phyloP scores from a whole-genome alignment of 2,113 vertebrate species.

The Excalfactoria chinensis region DNA sequence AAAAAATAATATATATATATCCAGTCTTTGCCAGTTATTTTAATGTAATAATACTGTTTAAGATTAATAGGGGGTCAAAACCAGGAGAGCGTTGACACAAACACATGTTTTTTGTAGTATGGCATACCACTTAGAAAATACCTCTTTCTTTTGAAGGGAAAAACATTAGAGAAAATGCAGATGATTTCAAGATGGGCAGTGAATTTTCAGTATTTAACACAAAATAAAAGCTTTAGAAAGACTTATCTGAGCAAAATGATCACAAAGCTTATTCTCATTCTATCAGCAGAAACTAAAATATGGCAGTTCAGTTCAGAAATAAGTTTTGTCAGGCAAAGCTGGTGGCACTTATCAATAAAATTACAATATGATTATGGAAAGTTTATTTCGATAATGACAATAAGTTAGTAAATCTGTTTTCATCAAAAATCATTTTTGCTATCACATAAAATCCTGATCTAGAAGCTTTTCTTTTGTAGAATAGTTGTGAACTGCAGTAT shows the following conservation, averaged over 20 bases:
- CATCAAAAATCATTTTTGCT: neutral
- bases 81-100: neutral
- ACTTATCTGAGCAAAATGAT: neutral
- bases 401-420: neutral
- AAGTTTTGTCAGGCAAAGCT: neutral
- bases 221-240: neutral
- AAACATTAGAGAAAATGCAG: neutral
- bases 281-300: neutral
- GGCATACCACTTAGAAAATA: neutral
- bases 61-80: neutral
- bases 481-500: neutral
- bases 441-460: neutral
- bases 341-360: neutral
- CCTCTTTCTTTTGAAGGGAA: neutral
- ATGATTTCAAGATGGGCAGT: neutral
- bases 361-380: neutral
- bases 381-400: neutral
- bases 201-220: neutral
- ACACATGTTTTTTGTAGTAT: neutral
- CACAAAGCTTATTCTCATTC: neutral
- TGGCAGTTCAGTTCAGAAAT: neutral
- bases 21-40: neutral
- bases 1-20: too few species aligned
- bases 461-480: neutral
- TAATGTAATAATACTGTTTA: neutral